Conservation (phyloP, 2,797 vertebrate species). For the Limosa lapponica region DNA sequence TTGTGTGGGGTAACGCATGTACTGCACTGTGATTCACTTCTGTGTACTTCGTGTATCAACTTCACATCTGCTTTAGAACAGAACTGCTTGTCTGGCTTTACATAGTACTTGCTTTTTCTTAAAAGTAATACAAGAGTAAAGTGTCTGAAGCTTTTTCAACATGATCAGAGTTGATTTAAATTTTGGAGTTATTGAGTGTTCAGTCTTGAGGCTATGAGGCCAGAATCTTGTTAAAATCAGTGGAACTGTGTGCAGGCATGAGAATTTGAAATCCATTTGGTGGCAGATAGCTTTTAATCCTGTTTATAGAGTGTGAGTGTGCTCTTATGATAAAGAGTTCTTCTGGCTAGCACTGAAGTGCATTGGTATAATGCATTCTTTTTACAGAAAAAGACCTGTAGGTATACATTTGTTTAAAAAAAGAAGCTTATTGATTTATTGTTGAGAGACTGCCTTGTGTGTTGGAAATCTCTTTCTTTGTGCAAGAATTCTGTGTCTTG, state of each 20-base stretch:
- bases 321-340: neutral
- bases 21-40: constrained; percentile 19
- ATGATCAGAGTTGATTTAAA: neutral
- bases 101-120: neutral
- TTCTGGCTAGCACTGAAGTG: neutral
- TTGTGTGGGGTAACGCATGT: neutral
- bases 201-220: neutral
- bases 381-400: neutral
- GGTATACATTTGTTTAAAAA: neutral
- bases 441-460: neutral
- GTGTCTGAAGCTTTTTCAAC: neutral
- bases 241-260: neutral
- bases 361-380: neutral
- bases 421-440: neutral
- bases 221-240: neutral
- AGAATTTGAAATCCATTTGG: neutral
- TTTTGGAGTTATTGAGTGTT: neutral
- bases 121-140: neutral
- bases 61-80: neutral
- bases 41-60: neutral
- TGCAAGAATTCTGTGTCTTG: neutral
- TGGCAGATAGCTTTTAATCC: neutral
- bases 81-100: neutral
- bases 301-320: neutral
- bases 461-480: neutral